Conservation (phyloP, 2,797 vertebrate genomes). For the Brachyalestes nurse region DNA sequence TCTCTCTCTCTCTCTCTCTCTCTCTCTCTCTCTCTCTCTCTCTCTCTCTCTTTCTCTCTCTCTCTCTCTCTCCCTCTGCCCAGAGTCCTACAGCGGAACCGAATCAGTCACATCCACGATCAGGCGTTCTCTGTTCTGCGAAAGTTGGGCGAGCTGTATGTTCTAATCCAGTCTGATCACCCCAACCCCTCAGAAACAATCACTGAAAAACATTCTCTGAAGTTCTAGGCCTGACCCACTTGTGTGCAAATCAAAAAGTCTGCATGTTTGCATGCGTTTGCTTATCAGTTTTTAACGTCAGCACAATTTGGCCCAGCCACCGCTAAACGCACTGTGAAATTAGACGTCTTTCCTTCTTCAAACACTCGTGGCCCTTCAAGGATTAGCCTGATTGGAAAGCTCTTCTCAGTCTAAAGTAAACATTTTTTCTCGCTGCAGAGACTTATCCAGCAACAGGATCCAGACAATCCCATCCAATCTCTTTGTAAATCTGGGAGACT, state of each 20-base stretch:
- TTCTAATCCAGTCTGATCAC: conserved; percentile 52
- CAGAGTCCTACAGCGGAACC: conserved; percentile 90
- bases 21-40: background rate
- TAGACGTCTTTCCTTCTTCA: conserved; percentile 23
- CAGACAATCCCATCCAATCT: conserved; percentile 82
- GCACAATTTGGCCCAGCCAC: conserved; percentile 13
- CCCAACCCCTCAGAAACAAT: conserved; percentile 32
- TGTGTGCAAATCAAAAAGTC: conserved; percentile 18
- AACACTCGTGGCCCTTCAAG: conserved; percentile 27
- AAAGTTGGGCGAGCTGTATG: conserved; percentile 93
- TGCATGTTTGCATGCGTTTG: conserved; percentile 20
- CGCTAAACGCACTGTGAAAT: conserved; percentile 17
- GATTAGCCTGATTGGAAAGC: conserved; percentile 6
- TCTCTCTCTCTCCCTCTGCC: conserved; percentile 16
- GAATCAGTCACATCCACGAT: conserved; percentile 86
- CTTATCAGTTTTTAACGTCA: conserved; percentile 27
- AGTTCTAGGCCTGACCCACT: conserved; percentile 35
- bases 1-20: background rate
- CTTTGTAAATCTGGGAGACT: conserved; percentile 88
- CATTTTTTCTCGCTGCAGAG: conserved; percentile 78
- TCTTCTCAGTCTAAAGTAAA: conserved; percentile 1
- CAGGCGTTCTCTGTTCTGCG: conserved; percentile 87
- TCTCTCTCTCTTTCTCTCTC: conserved; percentile 3
- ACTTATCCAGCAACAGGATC: conserved; percentile 91
- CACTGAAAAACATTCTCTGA: conserved; percentile 38